Evolutionary conservation across 2,888 invertebrate species (phyloP), one percentile per base, ranked within the genome.

Genomic region (Globia sparganii): DNA sequence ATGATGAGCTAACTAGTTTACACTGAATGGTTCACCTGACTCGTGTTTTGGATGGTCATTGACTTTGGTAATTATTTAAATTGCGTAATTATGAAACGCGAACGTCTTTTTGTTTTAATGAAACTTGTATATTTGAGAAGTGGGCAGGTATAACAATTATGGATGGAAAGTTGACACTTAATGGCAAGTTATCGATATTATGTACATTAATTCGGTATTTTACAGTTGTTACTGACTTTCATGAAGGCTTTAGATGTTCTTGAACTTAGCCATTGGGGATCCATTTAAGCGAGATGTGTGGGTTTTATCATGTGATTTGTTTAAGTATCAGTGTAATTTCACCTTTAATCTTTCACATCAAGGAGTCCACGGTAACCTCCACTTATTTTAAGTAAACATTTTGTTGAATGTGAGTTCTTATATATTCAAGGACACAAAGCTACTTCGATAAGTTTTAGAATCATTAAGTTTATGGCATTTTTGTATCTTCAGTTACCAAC

Each of bases 1-100:
- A 94, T 95, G 95, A 93, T 92, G 87, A 88, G 83, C 87, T 72
- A 85, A 88, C 87, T 87, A 88, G 90, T 88, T 90, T 84, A 86
- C 80, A 77, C 84, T 67, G 81, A 85, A 80, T 80, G 69, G 72
- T 80, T 84, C 89, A 90, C 91, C 90, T 91, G 91, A 86, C 84
- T 81, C 58, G 53, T 81, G 69, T 76, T 83, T 85, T 82, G 64
- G 53, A 72, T 88, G 86, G 88, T 82, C 88, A 86, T 86, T 89
- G 88, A 90, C 88, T 84, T 77, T 64, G 72, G 59, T 77, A 80
- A 83, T 85, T 83, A 77, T 68, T 75, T 80, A 80, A 85, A 83
- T 78, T 56, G 40, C 21, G 43, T 86, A 73, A 83, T 81, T 75
- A 78, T 68, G 78, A 73, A 72, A 81, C 34, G 46, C n/a, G 85